phyloP scores from a whole-genome alignment of 2,888 invertebrate genomes.

The Tenthredo mesomela region DNA sequence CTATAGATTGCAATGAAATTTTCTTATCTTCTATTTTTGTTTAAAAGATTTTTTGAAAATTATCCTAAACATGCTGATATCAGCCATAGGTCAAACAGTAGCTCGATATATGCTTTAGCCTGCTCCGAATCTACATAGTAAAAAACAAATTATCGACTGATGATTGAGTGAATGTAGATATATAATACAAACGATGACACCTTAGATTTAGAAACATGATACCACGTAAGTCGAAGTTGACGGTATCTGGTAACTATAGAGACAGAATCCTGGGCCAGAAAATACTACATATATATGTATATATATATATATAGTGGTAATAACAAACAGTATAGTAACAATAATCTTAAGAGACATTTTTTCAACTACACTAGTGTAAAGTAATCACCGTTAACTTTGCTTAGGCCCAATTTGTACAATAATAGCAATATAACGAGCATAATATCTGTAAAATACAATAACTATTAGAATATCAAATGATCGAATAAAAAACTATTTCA shows the following conservation, averaged over 20 bases:
- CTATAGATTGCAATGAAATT: background rate
- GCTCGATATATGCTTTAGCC: background rate
- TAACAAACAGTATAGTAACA: conserved; percentile 31
- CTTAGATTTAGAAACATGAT: conserved; percentile 7
- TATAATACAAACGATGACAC: conserved; percentile 32
- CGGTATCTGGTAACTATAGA: conserved; percentile 34
- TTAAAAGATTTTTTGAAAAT: background rate
- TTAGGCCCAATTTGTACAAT: conserved; percentile 47
- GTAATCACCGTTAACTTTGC: conserved; percentile 28
- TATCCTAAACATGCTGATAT: background rate
- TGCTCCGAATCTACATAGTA: conserved; percentile 8
- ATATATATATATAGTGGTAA: background rate
- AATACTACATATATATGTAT: conserved; percentile 12
- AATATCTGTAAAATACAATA: conserved; percentile 37
- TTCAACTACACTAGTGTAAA: conserved; percentile 23
- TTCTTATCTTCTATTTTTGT: background rate
- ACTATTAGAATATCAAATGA: conserved; percentile 19
- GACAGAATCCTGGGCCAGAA: conserved; percentile 33
- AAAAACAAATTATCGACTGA: conserved; percentile 25
- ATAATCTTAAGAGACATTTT: conserved; percentile 45
- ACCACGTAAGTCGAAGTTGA: conserved; percentile 2
- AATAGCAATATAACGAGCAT: conserved; percentile 44
- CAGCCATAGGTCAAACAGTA: conserved; percentile 21
- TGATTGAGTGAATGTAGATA: conserved; percentile 11
- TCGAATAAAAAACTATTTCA: conserved; percentile 30